Evolutionary conservation across 2,888 invertebrate species (phyloP), one percentile per base, ranked within the genome.

Genomic region (Acheta domesticus): DNA sequence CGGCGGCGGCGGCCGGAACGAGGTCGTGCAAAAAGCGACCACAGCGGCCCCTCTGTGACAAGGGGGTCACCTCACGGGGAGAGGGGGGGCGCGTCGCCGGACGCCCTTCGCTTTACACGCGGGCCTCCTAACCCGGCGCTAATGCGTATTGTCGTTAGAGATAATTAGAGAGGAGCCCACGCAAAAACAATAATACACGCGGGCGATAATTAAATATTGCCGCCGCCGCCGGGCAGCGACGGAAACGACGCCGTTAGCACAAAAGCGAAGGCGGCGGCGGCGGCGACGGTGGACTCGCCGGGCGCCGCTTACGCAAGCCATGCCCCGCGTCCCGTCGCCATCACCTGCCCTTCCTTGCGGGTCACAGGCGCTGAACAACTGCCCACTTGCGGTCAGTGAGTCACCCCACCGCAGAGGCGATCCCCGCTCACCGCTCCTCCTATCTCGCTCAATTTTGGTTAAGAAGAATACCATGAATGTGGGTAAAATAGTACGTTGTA

Each of bases 131-230:
- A 8, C 8, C 36, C 36, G 36, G n/a, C 62, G 62, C 62, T 62
- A 62, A 62, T 62, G 62, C n/a, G 62, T 62, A n/a, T 19, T 14
- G 62, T 62, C 62, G 62, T 62, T 62, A 62, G 62, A 62, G 62
- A 62, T 62, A 62, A 62, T 62, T 62, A 62, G 16, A 62, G 62
- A 62, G 16, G 62, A 62, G 36, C 36, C 62, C 16, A 62, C 62
- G n/a, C 62, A 62, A 62, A 62, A 62, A 62, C 62, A 62, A 62
- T 62, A 62, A 62, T 62, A 62, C 62, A 62, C 62, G 62, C 62
- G 14, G 62, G 62, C 62, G 62, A 62, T 62, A 62, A 62, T 62
- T 62, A 62, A 62, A 62, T 62, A 62, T 62, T n/a, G 62, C 62
- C 36, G 36, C 36, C 36, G 36, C 5, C 36, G 36, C 36, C 36